Base-by-base conservation (phyloP, 2,888 invertebrate species). In the Craniophora ligustri region DNA sequence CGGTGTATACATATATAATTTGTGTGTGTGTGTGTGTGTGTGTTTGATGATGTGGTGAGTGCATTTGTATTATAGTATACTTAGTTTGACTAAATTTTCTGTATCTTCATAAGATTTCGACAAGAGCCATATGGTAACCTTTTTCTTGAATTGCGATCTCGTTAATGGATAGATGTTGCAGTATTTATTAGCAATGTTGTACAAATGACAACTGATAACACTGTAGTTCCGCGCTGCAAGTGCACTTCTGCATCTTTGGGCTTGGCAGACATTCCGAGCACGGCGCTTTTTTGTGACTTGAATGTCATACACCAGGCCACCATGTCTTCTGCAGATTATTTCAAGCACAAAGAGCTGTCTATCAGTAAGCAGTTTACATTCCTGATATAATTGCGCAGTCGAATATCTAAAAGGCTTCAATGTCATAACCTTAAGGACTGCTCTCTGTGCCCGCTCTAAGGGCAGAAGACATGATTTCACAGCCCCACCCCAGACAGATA, bases 281-380 rank as follows among this genome's bases (percentile, higher is more conserved):
- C 32, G 32, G 15, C 32, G 32, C 14, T 32, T 32, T 32, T 32
- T 32, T 14, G 32, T 32, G n/a, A 11, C 21, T 11, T 21, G 19
- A 38, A 23, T 11, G 23, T 38, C 21, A 23, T 38, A 38, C 13
- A 16, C 23, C 13, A 38, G 23, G 14, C 21, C 6, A 13, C 7
- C 2, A 23, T 38, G 38, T 38, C 13, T 38, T 19, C 38, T 38
- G 38, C 38, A 38, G 38, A 38, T 38, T 13, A 13, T 23, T 38
- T 23, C 38, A 38, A 38, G 19, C 38, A 21, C 38, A 38, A 38
- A 21, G 38, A 38, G 38, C 38, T 38, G 21, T 38, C 38, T 38
- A 14, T 21, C 38, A 38, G 38, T 38, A 19, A 21, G 38, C 15
- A 32, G 15, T 32, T 32, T 14, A 11, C 32, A 32, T 32, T 32